A percentile compares a stretch with the other conserved stretches of the same genome.
Conservation (phyloP, 2,113 vertebrate genomes). For the Camelus dromedarius region DNA sequence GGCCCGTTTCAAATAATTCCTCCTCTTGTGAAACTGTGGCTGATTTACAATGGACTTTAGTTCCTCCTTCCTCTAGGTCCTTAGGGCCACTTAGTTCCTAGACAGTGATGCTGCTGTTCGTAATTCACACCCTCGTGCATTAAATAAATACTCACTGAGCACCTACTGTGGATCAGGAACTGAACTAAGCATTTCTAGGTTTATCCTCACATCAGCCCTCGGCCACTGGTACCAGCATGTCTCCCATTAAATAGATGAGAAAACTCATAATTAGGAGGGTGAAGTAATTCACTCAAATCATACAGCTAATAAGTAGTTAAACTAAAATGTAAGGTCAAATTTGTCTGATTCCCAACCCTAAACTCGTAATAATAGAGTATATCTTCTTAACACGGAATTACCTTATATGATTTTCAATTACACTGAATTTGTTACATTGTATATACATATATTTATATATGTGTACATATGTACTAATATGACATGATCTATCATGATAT, state of each 20-base stretch:
- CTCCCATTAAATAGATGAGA: background rate
- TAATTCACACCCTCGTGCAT: background rate
- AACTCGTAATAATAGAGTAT: background rate
- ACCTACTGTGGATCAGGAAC: too few relatives aligned
- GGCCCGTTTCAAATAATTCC: background rate
- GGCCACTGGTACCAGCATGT: background rate
- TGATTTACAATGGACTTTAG: background rate
- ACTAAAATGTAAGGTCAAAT: background rate
- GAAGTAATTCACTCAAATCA: background rate
- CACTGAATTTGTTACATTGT: background rate
- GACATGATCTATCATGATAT: background rate
- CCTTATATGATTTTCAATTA: background rate
- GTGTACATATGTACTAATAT: background rate
- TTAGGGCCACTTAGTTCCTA: background rate
- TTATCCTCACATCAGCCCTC: background rate
- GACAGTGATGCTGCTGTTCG: background rate
- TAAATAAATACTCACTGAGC: background rate
- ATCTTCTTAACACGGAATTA: background rate
- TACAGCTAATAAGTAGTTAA: background rate
- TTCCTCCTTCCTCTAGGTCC: background rate
- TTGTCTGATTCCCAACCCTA: background rate
- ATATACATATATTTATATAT: background rate
- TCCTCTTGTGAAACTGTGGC: background rate
- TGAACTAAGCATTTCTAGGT: background rate
- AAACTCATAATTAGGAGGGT: background rate